Evolutionary conservation across 2,888 invertebrate genomes (phyloP).

Genomic region (Sinotaia quadrata): DNA sequence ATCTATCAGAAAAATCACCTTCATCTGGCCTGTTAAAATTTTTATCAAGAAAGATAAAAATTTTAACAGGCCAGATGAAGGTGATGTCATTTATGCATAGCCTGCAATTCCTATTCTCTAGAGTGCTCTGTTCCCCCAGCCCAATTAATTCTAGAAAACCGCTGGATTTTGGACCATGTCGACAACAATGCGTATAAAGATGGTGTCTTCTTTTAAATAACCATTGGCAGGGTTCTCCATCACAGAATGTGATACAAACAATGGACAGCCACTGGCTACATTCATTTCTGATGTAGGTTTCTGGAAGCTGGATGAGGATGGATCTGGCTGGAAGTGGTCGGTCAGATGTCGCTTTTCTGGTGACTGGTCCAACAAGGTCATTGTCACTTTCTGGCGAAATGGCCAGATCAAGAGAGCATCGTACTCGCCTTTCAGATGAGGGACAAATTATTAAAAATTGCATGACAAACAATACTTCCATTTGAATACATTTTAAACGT

Average conservation of each 20-base stretch:
- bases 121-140: too few relatives aligned
- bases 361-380: conserved; percentile 65
- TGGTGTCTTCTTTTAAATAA: conserved; percentile 58
- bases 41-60: too few relatives aligned
- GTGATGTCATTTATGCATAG: too few relatives aligned
- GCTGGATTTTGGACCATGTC: conserved; percentile 30
- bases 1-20: too few relatives aligned
- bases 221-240: conserved; percentile 48
- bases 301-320: conserved; percentile 61
- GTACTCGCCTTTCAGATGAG: conserved; percentile 51
- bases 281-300: conserved; percentile 65
- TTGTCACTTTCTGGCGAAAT: conserved; percentile 63
- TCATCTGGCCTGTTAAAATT: too few relatives aligned
- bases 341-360: conserved; percentile 47
- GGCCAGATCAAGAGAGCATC: conserved; percentile 68
- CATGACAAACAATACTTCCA: too few relatives aligned
- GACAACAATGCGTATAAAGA: conserved; percentile 59
- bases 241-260: conserved; percentile 57
- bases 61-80: too few relatives aligned
- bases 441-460: too few relatives aligned
- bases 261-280: conserved; percentile 64
- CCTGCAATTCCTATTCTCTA: too few relatives aligned
- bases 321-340: conserved; percentile 67
- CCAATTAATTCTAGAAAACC: too few relatives aligned
- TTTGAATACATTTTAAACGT: too few relatives aligned